phyloP scores from a whole-genome alignment of 2,888 invertebrate genomes.

The Ectobius pallidus region DNA sequence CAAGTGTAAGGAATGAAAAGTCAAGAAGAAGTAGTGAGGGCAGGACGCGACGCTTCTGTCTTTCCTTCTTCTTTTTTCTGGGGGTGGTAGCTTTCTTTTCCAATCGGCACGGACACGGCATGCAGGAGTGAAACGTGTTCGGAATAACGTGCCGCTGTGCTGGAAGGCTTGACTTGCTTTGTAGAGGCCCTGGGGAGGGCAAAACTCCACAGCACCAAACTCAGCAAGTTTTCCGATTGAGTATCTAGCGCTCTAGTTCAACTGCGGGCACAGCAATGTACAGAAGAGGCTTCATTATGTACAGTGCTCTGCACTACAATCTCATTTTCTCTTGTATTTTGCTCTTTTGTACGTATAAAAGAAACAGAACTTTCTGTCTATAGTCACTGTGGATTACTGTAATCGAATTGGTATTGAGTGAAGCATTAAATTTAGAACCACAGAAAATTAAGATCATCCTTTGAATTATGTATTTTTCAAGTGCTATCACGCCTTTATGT shows the following conservation, averaged over 20 bases:
- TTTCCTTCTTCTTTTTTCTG: not conserved
- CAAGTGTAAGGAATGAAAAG: not conserved
- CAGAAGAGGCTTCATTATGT: not conserved
- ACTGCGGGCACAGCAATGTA: too few relatives aligned
- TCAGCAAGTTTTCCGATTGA: constrained; percentile 5
- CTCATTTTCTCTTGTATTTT: too few relatives aligned
- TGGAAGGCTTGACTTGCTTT: not conserved
- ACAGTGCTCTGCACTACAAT: too few relatives aligned
- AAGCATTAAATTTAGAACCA: too few relatives aligned
- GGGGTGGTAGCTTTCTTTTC: too few relatives aligned
- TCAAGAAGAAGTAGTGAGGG: not conserved
- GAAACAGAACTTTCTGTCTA: too few relatives aligned
- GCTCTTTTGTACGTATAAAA: too few relatives aligned
- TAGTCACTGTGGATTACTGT: too few relatives aligned
- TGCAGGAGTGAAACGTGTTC: not conserved
- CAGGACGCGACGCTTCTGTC: not conserved
- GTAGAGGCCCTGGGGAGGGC: not conserved
- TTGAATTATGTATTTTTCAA: too few relatives aligned
- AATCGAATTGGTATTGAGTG: too few relatives aligned
- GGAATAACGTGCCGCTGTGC: not conserved
- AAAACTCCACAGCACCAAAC: not conserved
- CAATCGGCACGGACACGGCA: constrained; percentile 10
- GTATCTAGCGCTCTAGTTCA: not conserved
- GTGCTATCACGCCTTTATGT: too few relatives aligned
- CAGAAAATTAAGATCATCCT: too few relatives aligned